A percentile compares a stretch with the other conserved stretches of the same genome.
These are phyloP conservation scores for Sardina pilchardus DNA, from an alignment of 2,113 vertebrate genomes.

Conservation along the genomic window DNA sequence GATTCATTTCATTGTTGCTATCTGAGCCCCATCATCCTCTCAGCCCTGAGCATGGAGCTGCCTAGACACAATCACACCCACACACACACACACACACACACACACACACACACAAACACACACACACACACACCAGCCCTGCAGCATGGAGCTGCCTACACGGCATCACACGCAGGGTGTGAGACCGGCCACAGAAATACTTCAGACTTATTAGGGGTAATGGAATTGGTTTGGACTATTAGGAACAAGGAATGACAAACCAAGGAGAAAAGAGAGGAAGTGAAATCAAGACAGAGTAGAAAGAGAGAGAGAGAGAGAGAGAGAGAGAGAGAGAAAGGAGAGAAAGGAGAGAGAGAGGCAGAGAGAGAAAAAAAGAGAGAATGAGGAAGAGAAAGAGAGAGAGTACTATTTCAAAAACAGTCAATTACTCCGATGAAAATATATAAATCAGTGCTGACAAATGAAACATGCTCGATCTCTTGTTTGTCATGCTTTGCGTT, in stretches of 20 bases:
- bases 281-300: neutral
- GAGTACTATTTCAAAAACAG: constrained; percentile 36
- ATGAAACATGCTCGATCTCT: constrained; percentile 52
- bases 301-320: neutral
- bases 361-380: no score
- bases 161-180: neutral
- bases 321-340: no score
- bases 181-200: neutral
- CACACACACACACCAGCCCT: no score
- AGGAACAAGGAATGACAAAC: no score
- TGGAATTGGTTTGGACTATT: no score
- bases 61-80: neutral
- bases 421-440: constrained; percentile 62
- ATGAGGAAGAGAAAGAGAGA: constrained; percentile 30
- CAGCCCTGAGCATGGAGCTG: no score
- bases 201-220: neutral
- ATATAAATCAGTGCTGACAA: constrained; percentile 65
- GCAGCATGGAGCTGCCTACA: neutral
- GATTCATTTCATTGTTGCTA: no score
- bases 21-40: no score
- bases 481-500: constrained; percentile 30
- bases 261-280: neutral
- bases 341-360: neutral
- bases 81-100: neutral
- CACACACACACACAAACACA: no score